Conservation (phyloP, 2,888 invertebrate species). For the Limenitis camilla region DNA sequence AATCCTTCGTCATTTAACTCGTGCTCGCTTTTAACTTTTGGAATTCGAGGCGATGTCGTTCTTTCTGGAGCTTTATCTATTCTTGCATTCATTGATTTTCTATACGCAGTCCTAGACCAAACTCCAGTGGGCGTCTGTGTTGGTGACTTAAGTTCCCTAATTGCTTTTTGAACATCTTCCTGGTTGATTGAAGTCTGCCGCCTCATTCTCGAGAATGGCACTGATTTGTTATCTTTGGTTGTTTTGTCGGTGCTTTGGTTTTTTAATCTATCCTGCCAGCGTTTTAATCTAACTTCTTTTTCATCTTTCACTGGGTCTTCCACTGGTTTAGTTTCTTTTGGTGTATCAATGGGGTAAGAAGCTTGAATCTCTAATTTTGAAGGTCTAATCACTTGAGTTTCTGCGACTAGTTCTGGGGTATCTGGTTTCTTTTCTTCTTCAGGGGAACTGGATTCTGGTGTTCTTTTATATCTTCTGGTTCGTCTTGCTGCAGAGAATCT, state of each 20-base stretch:
- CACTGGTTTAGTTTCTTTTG: slow-evolving; percentile 53
- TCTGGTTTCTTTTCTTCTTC: slow-evolving; percentile 73
- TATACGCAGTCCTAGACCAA: slow-evolving; percentile 70
- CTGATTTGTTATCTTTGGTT: slow-evolving; percentile 61
- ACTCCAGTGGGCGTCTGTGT: slow-evolving; percentile 76
- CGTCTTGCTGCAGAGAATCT: slow-evolving; percentile 86
- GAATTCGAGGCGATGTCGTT: slow-evolving; percentile 62
- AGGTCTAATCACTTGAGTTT: slow-evolving; percentile 70
- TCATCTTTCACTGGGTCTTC: slow-evolving; percentile 61
- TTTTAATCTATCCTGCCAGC: slow-evolving; percentile 82
- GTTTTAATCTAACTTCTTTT: slow-evolving; percentile 76
- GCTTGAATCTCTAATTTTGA: slow-evolving; percentile 69
- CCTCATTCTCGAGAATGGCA: slow-evolving; percentile 68
- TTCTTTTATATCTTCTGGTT: slow-evolving; percentile 85
- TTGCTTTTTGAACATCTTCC: slow-evolving; percentile 80
- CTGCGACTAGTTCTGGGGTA: slow-evolving; percentile 63
- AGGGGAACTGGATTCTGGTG: slow-evolving; percentile 73
- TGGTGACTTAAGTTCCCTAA: slow-evolving; percentile 77
- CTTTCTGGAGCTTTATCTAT: slow-evolving; percentile 46
- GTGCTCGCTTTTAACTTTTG: slow-evolving; percentile 76
- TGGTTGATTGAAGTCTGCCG: slow-evolving; percentile 82
- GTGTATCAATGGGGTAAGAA: slow-evolving; percentile 62
- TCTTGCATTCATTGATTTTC: slow-evolving; percentile 48
- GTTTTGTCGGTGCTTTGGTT: slow-evolving; percentile 66
- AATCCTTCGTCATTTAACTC: slow-evolving; percentile 92